A percentile compares a stretch with the other conserved stretches of the same genome.
Conservation (phyloP, 2,113 vertebrate genomes). For the Catharus minimus region DNA sequence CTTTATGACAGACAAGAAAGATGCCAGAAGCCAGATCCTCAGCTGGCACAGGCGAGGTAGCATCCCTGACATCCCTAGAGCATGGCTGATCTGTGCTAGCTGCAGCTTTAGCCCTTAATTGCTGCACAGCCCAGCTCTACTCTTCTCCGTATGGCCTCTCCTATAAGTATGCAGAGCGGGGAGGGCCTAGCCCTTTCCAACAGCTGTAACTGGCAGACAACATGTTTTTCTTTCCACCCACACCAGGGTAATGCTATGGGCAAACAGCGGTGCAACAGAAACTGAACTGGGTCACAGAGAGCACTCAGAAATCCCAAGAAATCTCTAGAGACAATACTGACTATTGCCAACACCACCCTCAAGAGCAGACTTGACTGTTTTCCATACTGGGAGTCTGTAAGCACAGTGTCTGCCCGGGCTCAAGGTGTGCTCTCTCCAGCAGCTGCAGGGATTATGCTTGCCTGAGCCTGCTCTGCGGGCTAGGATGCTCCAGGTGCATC, state of each 20-base stretch:
- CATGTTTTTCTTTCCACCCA: constrained; percentile 35
- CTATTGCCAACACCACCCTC: constrained; percentile 6
- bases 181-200: constrained; percentile 11
- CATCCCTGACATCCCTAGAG: not conserved
- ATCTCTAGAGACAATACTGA: constrained; percentile 20
- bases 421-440: not conserved
- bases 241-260: constrained; percentile 1
- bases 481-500: constrained; percentile 35
- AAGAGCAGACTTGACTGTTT: constrained; percentile 29
- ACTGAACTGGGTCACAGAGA: constrained; percentile 17
- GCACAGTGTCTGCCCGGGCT: not conserved
- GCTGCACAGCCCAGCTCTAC: not conserved
- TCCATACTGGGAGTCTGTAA: not conserved
- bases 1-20: not conserved
- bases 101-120: constrained; percentile 10
- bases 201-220: constrained; percentile 31
- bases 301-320: constrained; percentile 23
- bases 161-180: not conserved
- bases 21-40: not conserved
- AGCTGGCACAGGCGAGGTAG: not conserved
- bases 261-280: constrained; percentile 10
- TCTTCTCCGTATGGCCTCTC: not conserved
- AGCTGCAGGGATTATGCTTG: constrained; percentile 26
- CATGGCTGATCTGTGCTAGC: not conserved
- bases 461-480: not conserved